phyloP scores from a whole-genome alignment of 2,113 vertebrate genomes.

The Emberiza fucata region DNA sequence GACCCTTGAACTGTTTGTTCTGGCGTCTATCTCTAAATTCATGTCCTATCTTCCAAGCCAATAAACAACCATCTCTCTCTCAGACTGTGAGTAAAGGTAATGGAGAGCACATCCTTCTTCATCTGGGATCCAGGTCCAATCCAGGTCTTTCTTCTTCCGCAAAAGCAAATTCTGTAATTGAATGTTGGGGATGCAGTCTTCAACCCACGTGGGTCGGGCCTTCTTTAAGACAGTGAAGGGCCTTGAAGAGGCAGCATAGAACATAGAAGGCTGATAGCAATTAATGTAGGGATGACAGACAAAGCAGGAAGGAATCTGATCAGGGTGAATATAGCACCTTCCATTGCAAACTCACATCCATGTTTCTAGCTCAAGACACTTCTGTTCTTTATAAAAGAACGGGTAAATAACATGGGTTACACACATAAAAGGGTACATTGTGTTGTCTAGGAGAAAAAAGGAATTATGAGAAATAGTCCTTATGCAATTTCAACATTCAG shows the following conservation, averaged over 20 bases:
- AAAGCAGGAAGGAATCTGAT: neutral
- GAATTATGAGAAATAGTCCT: neutral
- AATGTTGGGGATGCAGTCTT: neutral
- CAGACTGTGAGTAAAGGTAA: neutral
- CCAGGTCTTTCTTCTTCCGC: neutral
- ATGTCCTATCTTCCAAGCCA: neutral
- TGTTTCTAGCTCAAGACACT: neutral
- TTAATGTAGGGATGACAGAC: neutral
- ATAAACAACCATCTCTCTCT: neutral
- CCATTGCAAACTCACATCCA: neutral
- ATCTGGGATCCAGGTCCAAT: neutral
- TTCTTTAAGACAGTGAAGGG: neutral
- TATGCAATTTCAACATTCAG: neutral
- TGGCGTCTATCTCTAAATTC: neutral
- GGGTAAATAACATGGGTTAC: neutral
- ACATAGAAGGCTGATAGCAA: neutral
- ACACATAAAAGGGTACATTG: neutral
- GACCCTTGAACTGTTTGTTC: neutral
- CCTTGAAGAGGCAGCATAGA: neutral
- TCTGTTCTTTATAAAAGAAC: neutral
- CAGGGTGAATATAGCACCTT: neutral
- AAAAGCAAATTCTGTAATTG: neutral
- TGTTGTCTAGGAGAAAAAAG: neutral
- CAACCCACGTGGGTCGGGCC: neutral
- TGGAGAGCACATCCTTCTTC: neutral